phyloP scores from a whole-genome alignment of 2,888 invertebrate genomes.

The Baccha elongata region DNA sequence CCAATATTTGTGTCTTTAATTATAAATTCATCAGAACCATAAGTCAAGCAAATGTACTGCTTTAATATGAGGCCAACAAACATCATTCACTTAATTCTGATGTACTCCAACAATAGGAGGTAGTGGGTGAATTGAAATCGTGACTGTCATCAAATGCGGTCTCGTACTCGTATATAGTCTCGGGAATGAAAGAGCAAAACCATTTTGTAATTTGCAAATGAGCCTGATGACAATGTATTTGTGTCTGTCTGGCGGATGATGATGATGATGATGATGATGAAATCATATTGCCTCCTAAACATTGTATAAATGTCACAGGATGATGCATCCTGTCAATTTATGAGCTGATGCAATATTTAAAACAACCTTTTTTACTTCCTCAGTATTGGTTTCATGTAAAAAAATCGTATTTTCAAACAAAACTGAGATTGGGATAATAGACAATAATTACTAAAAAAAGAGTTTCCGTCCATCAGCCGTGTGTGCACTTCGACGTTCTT shows the following conservation, averaged over 20 bases:
- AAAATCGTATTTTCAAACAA: too few relatives aligned
- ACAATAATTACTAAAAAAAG: too few relatives aligned
- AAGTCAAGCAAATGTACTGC: slow-evolving; percentile 38
- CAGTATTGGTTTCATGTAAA: too few relatives aligned
- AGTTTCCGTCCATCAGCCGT: too few relatives aligned
- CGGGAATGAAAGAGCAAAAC: slow-evolving; percentile 29
- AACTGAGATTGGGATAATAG: too few relatives aligned
- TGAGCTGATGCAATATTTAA: slow-evolving; percentile 3
- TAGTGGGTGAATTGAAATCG: slow-evolving; percentile 56
- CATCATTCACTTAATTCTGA: slow-evolving; percentile 25
- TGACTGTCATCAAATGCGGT: slow-evolving; percentile 64
- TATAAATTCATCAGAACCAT: slow-evolving; percentile 27
- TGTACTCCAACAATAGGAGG: slow-evolving; percentile 14
- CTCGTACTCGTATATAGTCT: slow-evolving; percentile 1
- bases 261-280: slow-evolving; percentile 21
- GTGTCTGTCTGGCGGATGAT: slow-evolving; percentile 36
- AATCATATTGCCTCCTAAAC: slow-evolving; percentile 36
- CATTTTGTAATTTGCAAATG: slow-evolving; percentile 74
- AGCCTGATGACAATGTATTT: slow-evolving; percentile 65
- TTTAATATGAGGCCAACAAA: slow-evolving; percentile 47
- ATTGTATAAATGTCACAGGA: slow-evolving; percentile 39
- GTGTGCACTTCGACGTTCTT: too few relatives aligned
- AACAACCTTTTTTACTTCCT: too few relatives aligned
- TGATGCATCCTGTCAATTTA: slow-evolving; percentile 23
- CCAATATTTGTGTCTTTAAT: slow-evolving; percentile 10